Evolutionary conservation across 2,797 vertebrate species (phyloP).

Genomic region (Cynopterus sphinx): DNA sequence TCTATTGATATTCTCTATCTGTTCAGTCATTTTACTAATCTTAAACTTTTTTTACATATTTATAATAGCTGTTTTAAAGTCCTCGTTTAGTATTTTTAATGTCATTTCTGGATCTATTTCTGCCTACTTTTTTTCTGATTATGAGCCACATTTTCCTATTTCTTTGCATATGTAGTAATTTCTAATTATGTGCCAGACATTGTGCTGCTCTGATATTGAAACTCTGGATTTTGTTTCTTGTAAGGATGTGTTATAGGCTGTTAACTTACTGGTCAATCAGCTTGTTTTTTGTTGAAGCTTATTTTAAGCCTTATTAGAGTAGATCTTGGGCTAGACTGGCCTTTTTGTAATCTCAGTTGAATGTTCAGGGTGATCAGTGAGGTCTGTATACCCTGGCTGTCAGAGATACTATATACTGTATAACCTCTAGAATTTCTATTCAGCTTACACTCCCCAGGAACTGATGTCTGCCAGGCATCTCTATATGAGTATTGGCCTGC

Average conservation of each 20-base stretch:
- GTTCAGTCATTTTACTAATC: neutral
- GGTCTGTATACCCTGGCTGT: neutral
- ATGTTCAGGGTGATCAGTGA: neutral
- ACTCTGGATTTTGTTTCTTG: neutral
- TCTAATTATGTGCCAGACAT: neutral
- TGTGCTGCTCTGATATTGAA: neutral
- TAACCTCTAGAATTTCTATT: neutral
- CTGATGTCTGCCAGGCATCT: neutral
- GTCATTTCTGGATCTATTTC: conserved; percentile 23
- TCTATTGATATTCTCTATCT: neutral
- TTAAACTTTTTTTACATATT: conserved; percentile 20
- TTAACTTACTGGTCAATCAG: neutral
- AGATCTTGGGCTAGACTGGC: neutral
- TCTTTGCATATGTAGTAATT: neutral
- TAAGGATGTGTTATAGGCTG: neutral
- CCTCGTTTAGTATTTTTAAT: neutral
- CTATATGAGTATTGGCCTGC: neutral
- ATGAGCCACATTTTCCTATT: neutral
- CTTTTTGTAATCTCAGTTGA: neutral
- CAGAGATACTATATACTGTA: neutral
- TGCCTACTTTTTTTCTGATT: neutral
- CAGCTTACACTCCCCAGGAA: neutral
- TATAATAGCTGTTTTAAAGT: neutral
- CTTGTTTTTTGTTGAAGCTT: neutral
- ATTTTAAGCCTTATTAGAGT: neutral